Percentiles rank a stretch among this genome's conserved stretches.
These are phyloP conservation scores for Gallinago nigripennis DNA, from an alignment of 2,797 vertebrate species.

Conservation along the genomic window DNA sequence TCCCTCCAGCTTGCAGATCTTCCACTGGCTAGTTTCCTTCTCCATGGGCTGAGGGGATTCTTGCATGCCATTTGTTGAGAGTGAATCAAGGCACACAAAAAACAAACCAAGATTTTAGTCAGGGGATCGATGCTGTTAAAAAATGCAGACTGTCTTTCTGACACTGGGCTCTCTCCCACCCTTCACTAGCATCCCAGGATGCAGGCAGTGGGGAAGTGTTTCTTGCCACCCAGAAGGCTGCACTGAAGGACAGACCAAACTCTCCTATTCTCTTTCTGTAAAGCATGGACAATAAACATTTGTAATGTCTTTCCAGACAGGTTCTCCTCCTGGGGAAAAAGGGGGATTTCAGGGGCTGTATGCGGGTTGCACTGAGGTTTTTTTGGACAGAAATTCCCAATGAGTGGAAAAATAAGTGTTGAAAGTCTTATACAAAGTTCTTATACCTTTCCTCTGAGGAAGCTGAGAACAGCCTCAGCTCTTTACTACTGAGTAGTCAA, in stretches of 20 bases:
- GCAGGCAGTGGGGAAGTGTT: neutral
- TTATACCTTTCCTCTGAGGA: neutral
- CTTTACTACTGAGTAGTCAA: neutral
- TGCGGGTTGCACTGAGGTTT: neutral
- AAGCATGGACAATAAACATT: neutral
- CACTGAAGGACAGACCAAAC: neutral
- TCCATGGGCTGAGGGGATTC: neutral
- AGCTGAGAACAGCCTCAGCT: neutral
- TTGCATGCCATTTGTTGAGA: neutral
- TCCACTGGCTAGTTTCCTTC: neutral
- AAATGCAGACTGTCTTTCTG: neutral
- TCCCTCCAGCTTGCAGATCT: neutral
- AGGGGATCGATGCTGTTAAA: neutral
- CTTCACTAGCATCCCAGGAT: fast-evolving
- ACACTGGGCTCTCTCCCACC: neutral
- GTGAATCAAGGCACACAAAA: neutral
- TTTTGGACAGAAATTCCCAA: neutral
- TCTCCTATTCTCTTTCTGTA: neutral
- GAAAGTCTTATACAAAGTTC: neutral
- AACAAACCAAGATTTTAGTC: neutral
- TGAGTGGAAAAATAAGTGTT: fast-evolving
- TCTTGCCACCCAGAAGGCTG: neutral
- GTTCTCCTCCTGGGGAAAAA: neutral
- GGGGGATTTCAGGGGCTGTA: neutral
- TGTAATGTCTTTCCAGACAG: neutral